Conservation (phyloP, 1,140 invertebrate species). For the Trissolcus basalis region DNA sequence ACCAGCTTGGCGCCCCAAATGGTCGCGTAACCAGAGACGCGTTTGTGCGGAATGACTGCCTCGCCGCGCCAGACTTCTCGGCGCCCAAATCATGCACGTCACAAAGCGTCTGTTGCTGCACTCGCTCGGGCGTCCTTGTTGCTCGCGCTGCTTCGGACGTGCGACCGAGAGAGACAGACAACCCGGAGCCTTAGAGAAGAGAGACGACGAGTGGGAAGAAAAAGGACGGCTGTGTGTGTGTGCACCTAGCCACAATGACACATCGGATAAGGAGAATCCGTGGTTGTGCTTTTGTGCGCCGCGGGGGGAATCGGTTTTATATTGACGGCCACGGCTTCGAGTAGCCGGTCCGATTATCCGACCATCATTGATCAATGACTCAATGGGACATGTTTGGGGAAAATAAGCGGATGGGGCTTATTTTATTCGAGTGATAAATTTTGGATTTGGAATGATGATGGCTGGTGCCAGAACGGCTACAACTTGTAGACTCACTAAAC, state of each 20-base stretch:
- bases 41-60: constrained; percentile 60
- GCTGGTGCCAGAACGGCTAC: no score
- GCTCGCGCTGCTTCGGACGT: constrained; percentile 6
- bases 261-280: constrained; percentile 21
- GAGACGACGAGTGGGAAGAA: background rate
- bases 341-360: constrained; percentile 18
- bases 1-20: constrained; percentile 75
- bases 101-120: constrained; percentile 33
- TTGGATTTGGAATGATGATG: constrained; percentile 1
- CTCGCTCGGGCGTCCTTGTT: constrained; percentile 12
- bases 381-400: constrained; percentile 27
- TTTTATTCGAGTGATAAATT: constrained; percentile 27
- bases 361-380: constrained; percentile 39
- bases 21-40: constrained; percentile 76
- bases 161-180: constrained; percentile 1
- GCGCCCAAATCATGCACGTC: constrained; percentile 73
- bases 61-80: constrained; percentile 74
- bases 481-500: no score
- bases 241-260: constrained; percentile 35
- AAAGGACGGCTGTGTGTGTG: background rate
- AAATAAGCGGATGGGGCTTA: constrained; percentile 17
- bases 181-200: background rate
- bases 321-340: constrained; percentile 7
- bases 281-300: constrained; percentile 31
- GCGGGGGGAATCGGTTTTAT: constrained; percentile 23